phyloP scores from a whole-genome alignment of 2,888 invertebrate genomes.

The Sphecodes monilicornis region DNA sequence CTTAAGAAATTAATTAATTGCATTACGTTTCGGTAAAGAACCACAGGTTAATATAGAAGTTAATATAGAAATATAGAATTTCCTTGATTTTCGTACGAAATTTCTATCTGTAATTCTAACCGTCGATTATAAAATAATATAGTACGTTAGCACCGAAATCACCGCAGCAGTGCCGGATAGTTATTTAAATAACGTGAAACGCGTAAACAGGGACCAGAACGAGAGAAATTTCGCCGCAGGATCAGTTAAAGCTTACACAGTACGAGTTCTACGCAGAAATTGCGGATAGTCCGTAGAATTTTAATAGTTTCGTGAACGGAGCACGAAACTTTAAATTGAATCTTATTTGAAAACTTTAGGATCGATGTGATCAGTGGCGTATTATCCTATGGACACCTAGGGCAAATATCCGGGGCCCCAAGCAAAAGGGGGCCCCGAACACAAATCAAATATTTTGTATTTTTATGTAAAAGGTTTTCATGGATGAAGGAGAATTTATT shows the following conservation, averaged over 20 bases:
- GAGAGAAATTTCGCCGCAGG: conserved; percentile 27
- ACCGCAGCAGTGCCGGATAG: neutral
- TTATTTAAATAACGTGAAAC: neutral
- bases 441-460: too few relatives aligned
- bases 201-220: neutral
- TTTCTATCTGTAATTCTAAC: neutral
- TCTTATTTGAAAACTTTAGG: neutral
- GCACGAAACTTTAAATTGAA: conserved; percentile 27
- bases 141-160: neutral
- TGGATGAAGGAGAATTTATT: too few relatives aligned
- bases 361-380: too few relatives aligned
- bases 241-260: neutral
- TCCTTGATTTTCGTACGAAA: too few relatives aligned
- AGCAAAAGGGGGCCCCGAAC: too few relatives aligned
- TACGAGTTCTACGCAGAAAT: conserved; percentile 20
- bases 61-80: too few relatives aligned
- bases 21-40: too few relatives aligned
- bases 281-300: conserved; percentile 19
- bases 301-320: conserved; percentile 11
- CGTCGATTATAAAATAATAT: neutral
- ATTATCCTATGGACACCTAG: too few relatives aligned
- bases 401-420: too few relatives aligned
- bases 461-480: too few relatives aligned
- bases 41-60: too few relatives aligned
- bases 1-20: too few relatives aligned